Base-by-base conservation (phyloP, 2,113 vertebrate genomes). In the Bos indicus region DNA sequence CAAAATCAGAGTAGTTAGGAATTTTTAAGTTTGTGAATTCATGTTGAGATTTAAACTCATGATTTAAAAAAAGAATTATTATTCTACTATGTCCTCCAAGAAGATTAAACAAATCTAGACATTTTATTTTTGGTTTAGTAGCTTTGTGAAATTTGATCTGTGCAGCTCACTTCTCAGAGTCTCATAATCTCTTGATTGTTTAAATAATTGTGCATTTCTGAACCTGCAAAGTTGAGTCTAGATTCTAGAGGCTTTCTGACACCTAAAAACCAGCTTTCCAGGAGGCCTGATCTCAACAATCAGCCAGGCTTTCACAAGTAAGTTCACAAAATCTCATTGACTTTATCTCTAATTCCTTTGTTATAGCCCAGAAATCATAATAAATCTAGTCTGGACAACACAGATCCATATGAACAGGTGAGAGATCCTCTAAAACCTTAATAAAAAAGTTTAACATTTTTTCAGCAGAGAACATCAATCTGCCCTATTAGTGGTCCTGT, bases 91-190 rank as follows among this genome's bases (percentile, higher is more conserved):
- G 17, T 46, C 26, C 11, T 92, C 33, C 33, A 60, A 89, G 77
- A 90, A 92, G 80, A 14, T 57, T 92, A 93, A 97, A 60, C 19
- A 91, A 60, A 93, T 91, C 15, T 84, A 90, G 36, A 48, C 51
- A 84, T 92, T 94, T 89, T 96, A 43, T 87, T 90, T 89, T 83
- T n/a, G 43, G 2, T 57, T 95, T 91, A 93, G n/a, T 93, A 80
- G 81, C 60, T 74, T 83, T 88, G 51, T 77, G 57, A 82, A 89
- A 90, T 80, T 97, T 80, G 56, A 87, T 83, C 84, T 88, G 60
- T 81, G n/a, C 80, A 74, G 12, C 16, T 84, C 59, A 93, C 30
- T 43, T 28, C 12, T 81, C 26, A 14, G 62, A 74, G 36, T 94
- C 52, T 62, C 13, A 2, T 77, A 78, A 46, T 91, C 60, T 89